phyloP scores from a whole-genome alignment of 2,113 vertebrate species.

The Rhinogobius similis region DNA sequence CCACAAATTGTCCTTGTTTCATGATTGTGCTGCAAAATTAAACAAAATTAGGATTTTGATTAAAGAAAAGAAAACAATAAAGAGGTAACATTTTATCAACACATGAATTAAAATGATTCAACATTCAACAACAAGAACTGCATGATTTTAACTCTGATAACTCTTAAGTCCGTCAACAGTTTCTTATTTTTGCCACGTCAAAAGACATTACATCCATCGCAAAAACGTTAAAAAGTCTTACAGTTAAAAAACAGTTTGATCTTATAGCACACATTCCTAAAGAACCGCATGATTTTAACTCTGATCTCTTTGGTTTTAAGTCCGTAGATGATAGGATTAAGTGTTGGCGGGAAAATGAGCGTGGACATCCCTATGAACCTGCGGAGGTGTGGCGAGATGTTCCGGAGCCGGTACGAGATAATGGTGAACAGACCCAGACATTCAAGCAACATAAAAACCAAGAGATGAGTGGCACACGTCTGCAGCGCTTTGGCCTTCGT shows the following conservation, averaged over 20 bases:
- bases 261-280: slow-evolving; percentile 17
- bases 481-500: slow-evolving; percentile 75
- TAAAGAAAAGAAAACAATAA: no score
- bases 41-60: no score
- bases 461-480: slow-evolving; percentile 75
- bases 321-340: slow-evolving; percentile 79
- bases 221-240: not conserved
- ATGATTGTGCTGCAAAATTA: no score
- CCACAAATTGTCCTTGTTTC: no score
- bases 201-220: not conserved
- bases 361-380: slow-evolving; percentile 61
- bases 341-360: slow-evolving; percentile 68
- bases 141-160: no score
- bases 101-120: no score
- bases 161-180: no score
- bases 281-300: slow-evolving; percentile 34
- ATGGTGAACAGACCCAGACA: slow-evolving; percentile 73
- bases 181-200: no score
- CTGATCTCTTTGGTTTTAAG: slow-evolving; percentile 76
- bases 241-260: not conserved
- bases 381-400: slow-evolving; percentile 54
- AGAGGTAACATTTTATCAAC: no score
- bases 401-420: slow-evolving; percentile 68
- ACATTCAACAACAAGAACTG: no score
- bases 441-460: slow-evolving; percentile 71